phyloP scores from a whole-genome alignment of 2,113 vertebrate species.

The Paradisaea rubra region DNA sequence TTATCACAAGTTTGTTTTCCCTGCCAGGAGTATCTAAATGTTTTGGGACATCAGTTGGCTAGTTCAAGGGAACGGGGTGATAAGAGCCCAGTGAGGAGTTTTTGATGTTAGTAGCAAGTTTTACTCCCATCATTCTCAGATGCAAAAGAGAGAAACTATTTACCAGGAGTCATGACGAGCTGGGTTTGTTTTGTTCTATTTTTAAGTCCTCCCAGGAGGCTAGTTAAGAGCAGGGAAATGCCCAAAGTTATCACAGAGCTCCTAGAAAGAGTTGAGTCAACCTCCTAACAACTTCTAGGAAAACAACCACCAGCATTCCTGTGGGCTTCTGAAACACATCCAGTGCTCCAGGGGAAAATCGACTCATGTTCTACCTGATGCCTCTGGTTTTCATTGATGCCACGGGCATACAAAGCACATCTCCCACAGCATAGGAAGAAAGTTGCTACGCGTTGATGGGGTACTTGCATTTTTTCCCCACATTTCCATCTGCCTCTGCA shows the following conservation, averaged over 20 bases:
- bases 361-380: fast-evolving
- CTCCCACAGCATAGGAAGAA: fast-evolving
- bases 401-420: not conserved
- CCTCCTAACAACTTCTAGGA: not conserved
- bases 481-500: not conserved
- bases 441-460: fast-evolving
- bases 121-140: not conserved
- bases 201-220: not conserved
- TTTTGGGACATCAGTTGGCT: not conserved
- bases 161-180: not conserved
- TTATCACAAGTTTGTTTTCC: not conserved
- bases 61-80: not conserved
- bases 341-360: not conserved
- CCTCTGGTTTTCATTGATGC: not conserved
- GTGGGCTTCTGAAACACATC: not conserved
- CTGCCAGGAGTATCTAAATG: not conserved
- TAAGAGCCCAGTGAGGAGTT: not conserved
- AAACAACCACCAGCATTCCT: slow-evolving; percentile 13
- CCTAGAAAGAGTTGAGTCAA: slow-evolving; percentile 15
- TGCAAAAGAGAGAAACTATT: not conserved
- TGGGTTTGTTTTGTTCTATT: not conserved
- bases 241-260: not conserved
- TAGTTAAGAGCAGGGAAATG: not conserved
- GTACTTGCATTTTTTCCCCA: not conserved
- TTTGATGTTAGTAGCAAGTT: not conserved